Evolutionary conservation across 2,113 vertebrate species (phyloP).

Genomic region (Myotis brandtii): DNA sequence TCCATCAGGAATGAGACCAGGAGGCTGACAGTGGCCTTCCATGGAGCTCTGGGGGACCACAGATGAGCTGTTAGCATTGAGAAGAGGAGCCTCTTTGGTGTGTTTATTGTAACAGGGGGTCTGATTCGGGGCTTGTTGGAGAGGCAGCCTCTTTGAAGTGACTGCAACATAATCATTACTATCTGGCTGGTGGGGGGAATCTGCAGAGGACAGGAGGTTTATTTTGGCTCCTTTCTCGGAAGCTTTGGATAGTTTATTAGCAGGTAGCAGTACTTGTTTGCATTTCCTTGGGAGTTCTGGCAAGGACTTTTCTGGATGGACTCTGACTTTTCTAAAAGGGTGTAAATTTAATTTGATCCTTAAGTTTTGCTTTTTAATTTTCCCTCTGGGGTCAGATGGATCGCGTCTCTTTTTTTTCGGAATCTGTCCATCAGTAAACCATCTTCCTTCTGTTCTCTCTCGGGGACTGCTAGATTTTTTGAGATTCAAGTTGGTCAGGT

Average conservation of each 20-base stretch:
- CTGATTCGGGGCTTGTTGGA: neutral
- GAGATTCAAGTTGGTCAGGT: neutral
- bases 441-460: slow-evolving; percentile 14
- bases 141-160: neutral
- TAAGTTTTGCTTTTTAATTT: slow-evolving; percentile 79
- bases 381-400: slow-evolving; percentile 67
- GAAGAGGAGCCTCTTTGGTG: neutral
- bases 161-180: neutral
- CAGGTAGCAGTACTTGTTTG: neutral
- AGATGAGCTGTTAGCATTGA: neutral
- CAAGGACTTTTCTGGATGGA: slow-evolving; percentile 84
- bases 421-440: neutral
- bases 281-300: neutral
- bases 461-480: neutral
- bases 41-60: neutral
- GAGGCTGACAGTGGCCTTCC: neutral
- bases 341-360: slow-evolving; percentile 90
- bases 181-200: neutral
- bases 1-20: neutral
- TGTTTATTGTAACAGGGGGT: neutral
- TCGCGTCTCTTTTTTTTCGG: slow-evolving; percentile 51
- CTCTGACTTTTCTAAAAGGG: slow-evolving; percentile 86
- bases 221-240: slow-evolving; percentile 48
- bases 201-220: neutral
- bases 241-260: slow-evolving; percentile 62